These are phyloP conservation scores for Blomia tropicalis DNA, from an alignment of 2,888 invertebrate genomes.

Conservation along the genomic window DNA sequence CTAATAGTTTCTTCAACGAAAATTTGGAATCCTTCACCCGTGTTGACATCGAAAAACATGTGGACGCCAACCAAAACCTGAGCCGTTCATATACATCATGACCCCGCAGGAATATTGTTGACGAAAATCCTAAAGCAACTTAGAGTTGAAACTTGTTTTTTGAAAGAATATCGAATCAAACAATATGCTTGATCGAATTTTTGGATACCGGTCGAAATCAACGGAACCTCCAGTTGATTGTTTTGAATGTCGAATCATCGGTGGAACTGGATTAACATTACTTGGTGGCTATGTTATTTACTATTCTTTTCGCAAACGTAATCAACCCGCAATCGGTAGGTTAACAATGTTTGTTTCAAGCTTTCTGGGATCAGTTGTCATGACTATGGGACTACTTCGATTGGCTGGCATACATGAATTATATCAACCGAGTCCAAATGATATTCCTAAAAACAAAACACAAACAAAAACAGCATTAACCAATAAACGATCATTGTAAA, in stretches of 20 bases:
- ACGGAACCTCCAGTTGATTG: background rate
- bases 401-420: background rate
- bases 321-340: background rate
- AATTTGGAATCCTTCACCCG: too few relatives aligned
- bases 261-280: background rate
- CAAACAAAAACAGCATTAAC: background rate
- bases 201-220: background rate
- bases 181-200: slow-evolving; percentile 12
- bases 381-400: slow-evolving; percentile 1
- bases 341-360: background rate
- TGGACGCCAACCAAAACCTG: too few relatives aligned
- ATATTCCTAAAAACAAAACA: too few relatives aligned
- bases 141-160: too few relatives aligned
- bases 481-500: background rate
- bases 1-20: too few relatives aligned
- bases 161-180: too few relatives aligned
- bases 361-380: slow-evolving; percentile 2
- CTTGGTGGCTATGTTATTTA: slow-evolving; percentile 12
- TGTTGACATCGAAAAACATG: too few relatives aligned
- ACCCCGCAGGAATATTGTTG: too few relatives aligned
- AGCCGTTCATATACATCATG: too few relatives aligned
- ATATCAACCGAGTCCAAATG: background rate
- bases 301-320: slow-evolving; percentile 4
- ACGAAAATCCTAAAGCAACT: too few relatives aligned
- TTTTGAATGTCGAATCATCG: slow-evolving; percentile 13